These are phyloP conservation scores for Percopsis transmontana DNA, from an alignment of 2,113 vertebrate species.

Conservation along the genomic window DNA sequence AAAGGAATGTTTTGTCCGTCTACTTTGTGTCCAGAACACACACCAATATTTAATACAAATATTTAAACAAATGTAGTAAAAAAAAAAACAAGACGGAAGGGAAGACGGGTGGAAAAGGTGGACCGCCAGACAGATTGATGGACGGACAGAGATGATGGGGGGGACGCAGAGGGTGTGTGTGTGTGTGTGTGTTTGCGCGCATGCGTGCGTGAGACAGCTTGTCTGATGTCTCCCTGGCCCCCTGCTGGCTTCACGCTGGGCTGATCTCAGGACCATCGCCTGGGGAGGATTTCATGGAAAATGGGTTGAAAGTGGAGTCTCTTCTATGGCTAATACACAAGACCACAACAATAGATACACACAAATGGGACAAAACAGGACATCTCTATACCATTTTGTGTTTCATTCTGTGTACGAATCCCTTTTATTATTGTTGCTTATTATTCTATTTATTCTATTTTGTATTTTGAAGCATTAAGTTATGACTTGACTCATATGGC, in stretches of 20 bases:
- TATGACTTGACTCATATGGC: no score
- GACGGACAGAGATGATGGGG: constrained; percentile 1
- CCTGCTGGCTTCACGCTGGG: background rate
- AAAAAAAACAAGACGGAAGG: no score
- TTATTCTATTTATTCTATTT: no score
- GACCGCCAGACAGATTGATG: constrained; percentile 19
- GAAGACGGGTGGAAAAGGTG: constrained; percentile 3
- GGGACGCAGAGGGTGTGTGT: constrained; percentile 1
- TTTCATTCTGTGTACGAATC: background rate
- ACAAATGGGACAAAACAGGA: background rate
- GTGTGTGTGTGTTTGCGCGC: constrained; percentile 2
- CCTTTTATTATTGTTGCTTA: no score
- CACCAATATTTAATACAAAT: no score
- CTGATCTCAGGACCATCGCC: constrained; percentile 6
- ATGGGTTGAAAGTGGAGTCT: constrained; percentile 12
- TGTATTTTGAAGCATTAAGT: no score
- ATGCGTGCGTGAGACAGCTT: background rate
- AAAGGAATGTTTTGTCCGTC: background rate
- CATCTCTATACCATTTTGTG: background rate
- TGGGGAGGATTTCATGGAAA: constrained; percentile 1
- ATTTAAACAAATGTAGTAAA: constrained; percentile 13
- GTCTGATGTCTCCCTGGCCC: constrained; percentile 5
- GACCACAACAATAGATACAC: background rate
- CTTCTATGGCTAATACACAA: constrained; percentile 13
- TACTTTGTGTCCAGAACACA: no score